These are phyloP conservation scores for Fringilla coelebs DNA, from an alignment of 2,797 vertebrate genomes.

Conservation along the genomic window DNA sequence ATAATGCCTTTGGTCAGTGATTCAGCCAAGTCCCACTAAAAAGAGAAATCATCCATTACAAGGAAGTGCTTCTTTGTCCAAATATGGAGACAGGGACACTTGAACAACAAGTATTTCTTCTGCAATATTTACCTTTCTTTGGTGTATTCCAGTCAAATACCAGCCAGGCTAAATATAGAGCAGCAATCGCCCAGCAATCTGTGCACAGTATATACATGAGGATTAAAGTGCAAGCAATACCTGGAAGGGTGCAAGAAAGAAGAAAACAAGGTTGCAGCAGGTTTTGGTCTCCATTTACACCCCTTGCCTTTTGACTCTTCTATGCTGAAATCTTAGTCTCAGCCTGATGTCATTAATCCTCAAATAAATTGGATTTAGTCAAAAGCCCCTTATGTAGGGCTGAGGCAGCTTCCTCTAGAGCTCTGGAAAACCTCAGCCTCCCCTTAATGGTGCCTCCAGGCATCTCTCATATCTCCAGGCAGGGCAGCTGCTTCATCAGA, in stretches of 20 bases:
- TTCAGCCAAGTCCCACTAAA: background rate
- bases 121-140: constrained; percentile 81
- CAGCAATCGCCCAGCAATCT: constrained; percentile 90
- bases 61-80: background rate
- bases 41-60: background rate
- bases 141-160: constrained; percentile 97
- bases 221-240: constrained; percentile 81
- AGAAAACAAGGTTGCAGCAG: background rate
- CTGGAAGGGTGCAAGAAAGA: constrained; percentile 62
- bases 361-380: background rate
- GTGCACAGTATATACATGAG: constrained; percentile 92
- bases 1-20: background rate
- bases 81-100: background rate
- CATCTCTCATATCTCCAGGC: background rate
- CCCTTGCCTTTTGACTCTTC: background rate
- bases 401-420: background rate
- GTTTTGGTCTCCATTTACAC: background rate
- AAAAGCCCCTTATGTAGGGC: background rate
- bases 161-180: constrained; percentile 90
- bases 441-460: background rate
- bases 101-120: background rate
- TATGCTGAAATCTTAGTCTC: background rate
- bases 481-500: background rate
- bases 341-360: background rate
- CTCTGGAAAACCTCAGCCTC: background rate